Percentiles rank a stretch among this genome's conserved stretches.
Conservation (phyloP, 2,797 vertebrate genomes). For the Sciurus carolinensis region DNA sequence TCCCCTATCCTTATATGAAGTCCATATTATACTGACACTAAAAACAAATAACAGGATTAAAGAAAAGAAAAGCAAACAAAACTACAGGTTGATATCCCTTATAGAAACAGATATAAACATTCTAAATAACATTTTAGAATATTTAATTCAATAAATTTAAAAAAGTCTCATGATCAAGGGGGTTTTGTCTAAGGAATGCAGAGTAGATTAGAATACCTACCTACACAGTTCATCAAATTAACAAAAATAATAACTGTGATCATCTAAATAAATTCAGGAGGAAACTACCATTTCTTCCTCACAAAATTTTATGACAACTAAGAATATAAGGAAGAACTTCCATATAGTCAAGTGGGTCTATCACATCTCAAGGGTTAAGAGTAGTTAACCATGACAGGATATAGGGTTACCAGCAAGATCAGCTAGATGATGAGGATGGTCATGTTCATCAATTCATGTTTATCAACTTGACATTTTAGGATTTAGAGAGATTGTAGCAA, state of each 20-base stretch:
- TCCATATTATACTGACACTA: not conserved
- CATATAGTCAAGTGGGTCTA: not conserved
- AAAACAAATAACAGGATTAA: not conserved
- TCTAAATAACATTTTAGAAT: not conserved
- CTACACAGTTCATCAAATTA: not conserved
- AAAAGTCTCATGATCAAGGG: not conserved
- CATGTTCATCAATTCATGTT: not conserved
- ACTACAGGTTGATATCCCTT: not conserved
- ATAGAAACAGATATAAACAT: not conserved
- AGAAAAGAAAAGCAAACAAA: not conserved
- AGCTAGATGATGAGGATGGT: not conserved
- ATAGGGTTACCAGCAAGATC: not conserved
- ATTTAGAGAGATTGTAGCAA: no score
- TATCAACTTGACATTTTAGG: no score
- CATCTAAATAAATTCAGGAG: not conserved
- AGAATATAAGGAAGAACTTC: not conserved
- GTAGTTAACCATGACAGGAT: not conserved
- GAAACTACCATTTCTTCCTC: not conserved
- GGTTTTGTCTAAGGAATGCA: not conserved
- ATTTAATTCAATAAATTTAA: not conserved
- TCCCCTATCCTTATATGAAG: not conserved
- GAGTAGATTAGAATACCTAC: not conserved
- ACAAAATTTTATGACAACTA: constrained; percentile 24
- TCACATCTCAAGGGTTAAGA: not conserved
- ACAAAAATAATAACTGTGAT: not conserved